phyloP scores from a whole-genome alignment of 2,888 invertebrate species.

The Calameuta pallipes region DNA sequence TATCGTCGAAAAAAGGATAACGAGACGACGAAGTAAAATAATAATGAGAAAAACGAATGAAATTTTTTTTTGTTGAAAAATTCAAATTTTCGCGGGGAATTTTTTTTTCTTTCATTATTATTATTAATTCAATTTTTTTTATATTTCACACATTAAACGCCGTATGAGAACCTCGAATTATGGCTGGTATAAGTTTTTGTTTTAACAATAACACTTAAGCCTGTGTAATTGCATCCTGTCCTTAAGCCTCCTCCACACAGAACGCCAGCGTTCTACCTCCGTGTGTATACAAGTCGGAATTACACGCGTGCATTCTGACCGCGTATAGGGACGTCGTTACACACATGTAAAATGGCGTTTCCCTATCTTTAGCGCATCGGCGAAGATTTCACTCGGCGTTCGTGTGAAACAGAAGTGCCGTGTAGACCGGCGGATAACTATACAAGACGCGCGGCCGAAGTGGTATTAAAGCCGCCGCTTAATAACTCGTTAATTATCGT shows the following conservation, averaged over 20 bases:
- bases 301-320: conserved; percentile 25
- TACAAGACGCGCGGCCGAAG: conserved; percentile 41
- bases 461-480: conserved; percentile 54
- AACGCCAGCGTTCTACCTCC: background rate
- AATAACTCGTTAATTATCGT: conserved; percentile 67
- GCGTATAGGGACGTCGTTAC: conserved; percentile 9
- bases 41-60: background rate
- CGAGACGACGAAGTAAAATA: background rate
- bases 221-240: conserved; percentile 29
- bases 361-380: conserved; percentile 42
- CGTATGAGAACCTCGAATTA: conserved; percentile 52
- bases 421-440: conserved; percentile 38
- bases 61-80: background rate
- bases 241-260: conserved; percentile 31
- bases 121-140: background rate
- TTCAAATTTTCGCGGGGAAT: background rate
- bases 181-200: conserved; percentile 49
- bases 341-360: conserved; percentile 11
- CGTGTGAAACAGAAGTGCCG: conserved; percentile 53
- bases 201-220: conserved; percentile 61
- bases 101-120: background rate
- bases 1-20: background rate
- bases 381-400: conserved; percentile 52
- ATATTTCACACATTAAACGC: conserved; percentile 26
- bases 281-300: conserved; percentile 2